Evolutionary conservation across 2,888 invertebrate genomes (phyloP).

Genomic region (Pantelozetes paolii): DNA sequence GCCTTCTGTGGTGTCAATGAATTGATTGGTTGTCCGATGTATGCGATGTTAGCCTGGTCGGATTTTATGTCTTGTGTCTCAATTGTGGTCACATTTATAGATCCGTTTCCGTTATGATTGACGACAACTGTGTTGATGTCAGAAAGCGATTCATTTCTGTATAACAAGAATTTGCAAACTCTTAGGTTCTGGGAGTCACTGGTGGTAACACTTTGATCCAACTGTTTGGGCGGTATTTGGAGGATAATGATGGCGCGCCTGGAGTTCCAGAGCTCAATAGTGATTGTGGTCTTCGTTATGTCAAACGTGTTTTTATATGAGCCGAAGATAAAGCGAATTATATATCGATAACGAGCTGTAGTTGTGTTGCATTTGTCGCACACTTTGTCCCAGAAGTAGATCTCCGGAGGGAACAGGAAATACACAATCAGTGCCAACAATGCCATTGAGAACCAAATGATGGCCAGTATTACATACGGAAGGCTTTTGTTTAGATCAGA

Average conservation of each 20-base stretch:
- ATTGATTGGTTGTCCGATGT: background rate
- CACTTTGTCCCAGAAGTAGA: constrained; percentile 30
- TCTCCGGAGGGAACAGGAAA: background rate
- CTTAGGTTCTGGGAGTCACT: background rate
- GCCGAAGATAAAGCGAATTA: constrained; percentile 11
- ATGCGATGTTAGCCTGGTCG: constrained; percentile 3
- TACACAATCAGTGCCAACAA: background rate
- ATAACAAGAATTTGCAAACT: background rate
- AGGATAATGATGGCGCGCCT: background rate
- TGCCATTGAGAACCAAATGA: background rate
- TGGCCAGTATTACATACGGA: background rate
- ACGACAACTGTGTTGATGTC: background rate
- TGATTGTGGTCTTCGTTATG: background rate
- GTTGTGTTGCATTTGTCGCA: background rate
- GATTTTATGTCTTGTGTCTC: background rate
- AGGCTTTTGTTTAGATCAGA: too few species aligned
- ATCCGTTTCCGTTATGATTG: constrained; percentile 1
- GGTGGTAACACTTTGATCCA: background rate
- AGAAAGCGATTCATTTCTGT: background rate
- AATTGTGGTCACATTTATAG: constrained; percentile 8
- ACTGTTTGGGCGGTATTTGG: background rate
- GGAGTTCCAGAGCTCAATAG: background rate
- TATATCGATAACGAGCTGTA: background rate
- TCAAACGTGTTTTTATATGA: background rate
- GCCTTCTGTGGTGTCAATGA: background rate